phyloP scores from a whole-genome alignment of 2,888 invertebrate genomes.

The Netelia melanura region DNA sequence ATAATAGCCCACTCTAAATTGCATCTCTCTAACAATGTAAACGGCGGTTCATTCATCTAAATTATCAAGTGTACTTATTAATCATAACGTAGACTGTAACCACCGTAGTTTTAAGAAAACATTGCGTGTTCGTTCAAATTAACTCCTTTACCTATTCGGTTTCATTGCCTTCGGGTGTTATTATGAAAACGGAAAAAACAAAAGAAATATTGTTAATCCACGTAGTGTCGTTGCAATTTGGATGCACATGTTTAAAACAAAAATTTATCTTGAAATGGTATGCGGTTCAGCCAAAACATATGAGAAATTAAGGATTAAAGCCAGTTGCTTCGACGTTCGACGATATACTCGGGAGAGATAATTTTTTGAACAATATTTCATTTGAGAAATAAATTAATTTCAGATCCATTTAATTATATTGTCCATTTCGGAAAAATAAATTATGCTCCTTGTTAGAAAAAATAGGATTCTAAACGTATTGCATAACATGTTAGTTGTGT shows the following conservation, averaged over 20 bases:
- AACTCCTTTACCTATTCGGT: conserved; percentile 74
- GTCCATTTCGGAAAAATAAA: neutral
- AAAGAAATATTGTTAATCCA: conserved; percentile 62
- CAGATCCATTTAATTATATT: neutral
- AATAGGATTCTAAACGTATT: neutral
- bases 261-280: neutral
- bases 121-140: conserved; percentile 38
- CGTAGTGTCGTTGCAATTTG: conserved; percentile 6
- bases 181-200: conserved; percentile 69
- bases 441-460: neutral
- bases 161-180: conserved; percentile 74
- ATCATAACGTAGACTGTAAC: conserved; percentile 44
- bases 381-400: too few species aligned
- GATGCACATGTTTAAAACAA: neutral
- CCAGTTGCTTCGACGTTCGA: neutral
- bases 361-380: neutral
- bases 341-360: neutral
- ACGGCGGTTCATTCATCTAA: conserved; percentile 53
- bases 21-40: conserved; percentile 58
- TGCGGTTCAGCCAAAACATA: neutral
- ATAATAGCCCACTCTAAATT: conserved; percentile 47
- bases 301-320: neutral
- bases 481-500: neutral
- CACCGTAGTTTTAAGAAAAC: conserved; percentile 28
- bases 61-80: conserved; percentile 40